phyloP scores from a whole-genome alignment of 2,113 vertebrate species.

The Myiozetetes cayanensis region DNA sequence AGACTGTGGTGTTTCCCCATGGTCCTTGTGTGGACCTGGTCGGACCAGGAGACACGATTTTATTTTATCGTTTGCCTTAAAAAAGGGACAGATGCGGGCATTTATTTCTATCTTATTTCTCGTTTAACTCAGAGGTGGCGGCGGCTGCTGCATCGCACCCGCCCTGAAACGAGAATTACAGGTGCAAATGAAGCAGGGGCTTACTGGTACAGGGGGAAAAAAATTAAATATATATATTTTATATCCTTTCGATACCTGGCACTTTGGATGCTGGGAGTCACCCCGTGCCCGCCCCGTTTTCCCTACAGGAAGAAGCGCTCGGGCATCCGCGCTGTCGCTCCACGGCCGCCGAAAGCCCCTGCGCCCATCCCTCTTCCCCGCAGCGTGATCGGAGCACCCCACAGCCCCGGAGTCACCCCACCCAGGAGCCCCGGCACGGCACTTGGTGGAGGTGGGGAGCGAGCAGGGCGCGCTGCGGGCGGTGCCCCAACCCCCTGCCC shows the following conservation, averaged over 20 bases:
- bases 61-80: neutral
- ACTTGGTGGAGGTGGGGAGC: neutral
- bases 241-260: neutral
- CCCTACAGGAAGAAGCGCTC: neutral
- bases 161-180: neutral
- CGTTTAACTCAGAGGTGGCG: neutral
- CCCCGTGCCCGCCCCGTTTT: neutral
- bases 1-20: neutral
- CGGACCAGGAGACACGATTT: neutral
- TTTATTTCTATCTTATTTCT: neutral
- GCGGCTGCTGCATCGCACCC: neutral
- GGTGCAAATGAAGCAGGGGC: neutral
- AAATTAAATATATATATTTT: neutral
- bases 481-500: neutral
- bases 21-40: neutral
- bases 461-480: neutral
- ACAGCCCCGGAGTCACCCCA: fast-evolving
- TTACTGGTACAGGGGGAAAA: fast-evolving
- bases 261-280: neutral
- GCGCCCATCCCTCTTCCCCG: constrained; percentile 6
- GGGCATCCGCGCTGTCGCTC: constrained; percentile 71
- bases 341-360: constrained; percentile 71
- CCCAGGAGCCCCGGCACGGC: neutral
- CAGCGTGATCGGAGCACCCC: neutral
- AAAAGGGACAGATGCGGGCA: neutral